These are phyloP conservation scores for Hexactinellida sp. DNA, from an alignment of 37 sponge, comb jelly and placozoan genomes.

Conservation along the genomic window DNA sequence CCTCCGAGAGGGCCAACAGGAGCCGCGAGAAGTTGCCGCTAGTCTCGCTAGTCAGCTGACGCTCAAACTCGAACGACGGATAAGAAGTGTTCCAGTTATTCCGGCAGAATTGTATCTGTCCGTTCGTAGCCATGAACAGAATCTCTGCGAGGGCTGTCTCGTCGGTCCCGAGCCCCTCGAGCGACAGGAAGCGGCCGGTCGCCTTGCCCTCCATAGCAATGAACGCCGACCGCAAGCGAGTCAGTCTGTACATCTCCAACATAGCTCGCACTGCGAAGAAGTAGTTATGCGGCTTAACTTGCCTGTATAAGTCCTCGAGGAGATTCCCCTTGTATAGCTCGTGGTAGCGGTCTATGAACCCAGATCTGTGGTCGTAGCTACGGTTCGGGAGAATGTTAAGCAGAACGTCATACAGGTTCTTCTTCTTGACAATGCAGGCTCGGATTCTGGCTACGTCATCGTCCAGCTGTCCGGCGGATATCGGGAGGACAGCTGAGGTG, in stretches of 20 bases:
- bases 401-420: not conserved
- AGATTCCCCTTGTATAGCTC: not conserved
- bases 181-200: not conserved
- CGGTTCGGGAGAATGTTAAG: not conserved
- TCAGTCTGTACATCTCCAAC: not conserved
- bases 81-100: not conserved
- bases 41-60: not conserved
- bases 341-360: not conserved
- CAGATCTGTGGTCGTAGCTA: not conserved
- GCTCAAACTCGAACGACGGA: not conserved
- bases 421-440: not conserved
- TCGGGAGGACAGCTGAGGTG: not conserved
- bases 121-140: not conserved
- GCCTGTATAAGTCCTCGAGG: not conserved
- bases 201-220: slow-evolving; percentile 7
- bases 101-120: not conserved
- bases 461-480: not conserved
- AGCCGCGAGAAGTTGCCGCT: not conserved
- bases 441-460: not conserved
- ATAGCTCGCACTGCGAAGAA: not conserved
- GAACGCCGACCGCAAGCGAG: not conserved
- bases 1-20: not conserved
- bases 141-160: not conserved
- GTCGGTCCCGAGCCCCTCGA: not conserved
- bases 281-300: not conserved